Evolutionary conservation across 2,113 vertebrate genomes (phyloP), one percentile per base, ranked within the genome.

Genomic region (Gopherus evgoodei): DNA sequence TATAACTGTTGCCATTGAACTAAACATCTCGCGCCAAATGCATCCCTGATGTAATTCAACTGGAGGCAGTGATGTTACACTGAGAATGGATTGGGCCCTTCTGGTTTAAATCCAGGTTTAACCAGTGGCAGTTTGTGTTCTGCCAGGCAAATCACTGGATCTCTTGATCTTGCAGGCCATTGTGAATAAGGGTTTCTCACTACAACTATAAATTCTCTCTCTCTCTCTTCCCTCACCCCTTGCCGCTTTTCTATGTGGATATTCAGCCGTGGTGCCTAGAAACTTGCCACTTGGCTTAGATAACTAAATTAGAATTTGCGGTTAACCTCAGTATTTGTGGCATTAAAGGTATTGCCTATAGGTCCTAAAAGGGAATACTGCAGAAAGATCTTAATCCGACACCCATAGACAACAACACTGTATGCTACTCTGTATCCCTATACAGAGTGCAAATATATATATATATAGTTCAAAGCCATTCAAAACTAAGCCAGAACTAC

Each of bases 271-370:
- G 38, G 44, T 50, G 47, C n/a, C 92, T 31, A 1, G 0, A 96
- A 81, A 81, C 27, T 1, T 1, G 42, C 22, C 78, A 29, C 22
- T 1, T 1, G 79, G 47, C 90, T 93, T 94, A 81, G 89, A 93
- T 95, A 83, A 86, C 91, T 90, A 94, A 93, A 95, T 85, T 79
- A 11, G 81, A 65, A 81, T 88, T 79, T 50, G 17, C 78, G 31
- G 81, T 96, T 95, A 97, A 94, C 91, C 76, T 87, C 84, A 5
- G 82, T 76, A 96, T 91, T 93, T 93, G 86, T 92, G 95, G 90
- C 79, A 87, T 84, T 92, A 79, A 81, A 90, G 79, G 11, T 62
- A 88, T 95, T 96, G 92, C 93, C 93, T 90, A 21, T 44, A 92
- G 93, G 94, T 91, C n/a, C 4, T 44, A n/a, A n/a, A 72, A 38